phyloP scores from a whole-genome alignment of 2,797 vertebrate genomes.

The Gallinago nigripennis region DNA sequence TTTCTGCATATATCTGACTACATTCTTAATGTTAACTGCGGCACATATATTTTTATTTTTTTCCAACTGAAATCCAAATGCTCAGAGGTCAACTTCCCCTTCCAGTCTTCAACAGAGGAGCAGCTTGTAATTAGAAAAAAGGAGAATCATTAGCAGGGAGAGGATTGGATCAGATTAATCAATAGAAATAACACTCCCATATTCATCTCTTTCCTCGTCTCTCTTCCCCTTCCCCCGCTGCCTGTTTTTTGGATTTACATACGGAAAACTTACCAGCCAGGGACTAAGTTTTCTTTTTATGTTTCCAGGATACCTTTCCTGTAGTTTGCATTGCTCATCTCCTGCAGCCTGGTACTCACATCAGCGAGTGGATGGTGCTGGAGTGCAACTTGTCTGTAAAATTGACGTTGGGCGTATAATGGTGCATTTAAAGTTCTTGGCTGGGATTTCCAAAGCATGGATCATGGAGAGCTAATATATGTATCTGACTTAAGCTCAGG shows the following conservation, averaged over 20 bases:
- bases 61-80: background rate
- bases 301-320: background rate
- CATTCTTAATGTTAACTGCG: background rate
- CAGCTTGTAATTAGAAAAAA: background rate
- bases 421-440: background rate
- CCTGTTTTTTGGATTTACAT: background rate
- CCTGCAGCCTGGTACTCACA: background rate
- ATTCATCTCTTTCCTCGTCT: background rate
- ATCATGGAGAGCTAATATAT: background rate
- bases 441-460: background rate
- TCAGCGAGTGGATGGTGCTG: background rate
- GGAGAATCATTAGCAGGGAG: background rate
- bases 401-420: background rate
- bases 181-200: background rate
- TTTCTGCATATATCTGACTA: background rate
- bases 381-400: background rate
- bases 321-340: background rate
- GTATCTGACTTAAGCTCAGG: background rate
- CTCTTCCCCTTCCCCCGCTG: accelerated
- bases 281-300: background rate
- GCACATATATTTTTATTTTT: background rate
- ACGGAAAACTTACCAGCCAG: background rate
- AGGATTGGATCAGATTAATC: background rate
- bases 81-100: background rate
- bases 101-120: background rate